phyloP scores from a whole-genome alignment of 2,797 vertebrate species.

The Setipinna tenuifilis region DNA sequence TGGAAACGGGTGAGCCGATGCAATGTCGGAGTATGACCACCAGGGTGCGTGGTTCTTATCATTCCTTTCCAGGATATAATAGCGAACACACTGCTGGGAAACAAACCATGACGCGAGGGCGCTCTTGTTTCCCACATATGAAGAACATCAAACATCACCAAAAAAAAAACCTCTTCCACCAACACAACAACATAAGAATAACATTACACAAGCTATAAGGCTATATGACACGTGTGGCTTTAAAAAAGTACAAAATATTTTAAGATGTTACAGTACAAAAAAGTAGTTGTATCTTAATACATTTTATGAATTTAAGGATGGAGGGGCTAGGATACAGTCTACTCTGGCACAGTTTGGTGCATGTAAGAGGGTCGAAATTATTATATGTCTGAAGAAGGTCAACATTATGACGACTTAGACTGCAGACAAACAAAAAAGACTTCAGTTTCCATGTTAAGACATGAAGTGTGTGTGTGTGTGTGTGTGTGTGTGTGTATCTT shows the following conservation, averaged over 20 bases:
- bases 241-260: slow-evolving; percentile 1
- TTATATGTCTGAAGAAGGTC: too few relatives aligned
- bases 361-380: background rate
- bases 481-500: background rate
- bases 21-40: background rate
- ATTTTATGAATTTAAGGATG: slow-evolving; percentile 7
- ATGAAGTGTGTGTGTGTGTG: background rate
- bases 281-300: background rate
- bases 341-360: background rate
- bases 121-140: background rate
- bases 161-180: background rate
- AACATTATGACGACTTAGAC: too few relatives aligned
- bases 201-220: slow-evolving; percentile 1
- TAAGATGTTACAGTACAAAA: background rate
- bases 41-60: background rate
- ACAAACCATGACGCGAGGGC: background rate
- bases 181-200: background rate
- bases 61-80: background rate
- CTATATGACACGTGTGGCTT: slow-evolving; percentile 7
- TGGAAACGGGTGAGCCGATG: background rate
- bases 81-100: background rate
- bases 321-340: background rate
- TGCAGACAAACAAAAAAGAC: background rate
- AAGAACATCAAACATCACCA: background rate
- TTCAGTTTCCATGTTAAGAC: background rate